Evolutionary conservation across 2,888 invertebrate genomes (phyloP), one percentile per base, ranked within the genome.

Genomic region (Mythimna albipuncta): DNA sequence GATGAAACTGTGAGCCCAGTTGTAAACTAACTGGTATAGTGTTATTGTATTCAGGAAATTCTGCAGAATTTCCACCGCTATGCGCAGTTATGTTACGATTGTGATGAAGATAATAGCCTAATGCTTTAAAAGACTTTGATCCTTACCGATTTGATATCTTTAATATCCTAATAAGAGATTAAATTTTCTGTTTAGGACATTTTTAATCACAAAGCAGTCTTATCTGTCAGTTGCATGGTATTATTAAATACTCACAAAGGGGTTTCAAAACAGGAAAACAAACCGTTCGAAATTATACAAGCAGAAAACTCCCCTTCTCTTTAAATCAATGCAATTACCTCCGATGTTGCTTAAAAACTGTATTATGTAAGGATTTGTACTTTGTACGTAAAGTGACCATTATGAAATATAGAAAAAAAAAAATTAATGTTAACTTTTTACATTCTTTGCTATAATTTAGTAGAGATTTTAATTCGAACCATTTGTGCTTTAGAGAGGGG

Each of bases 1-100:
- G 89, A 89, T 89, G 86, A 79, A 89, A 88, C 87, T 84, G 75
- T 69, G 79, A 71, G 81, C 69, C 73, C 73, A 83, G 85, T 86
- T 88, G 87, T 89, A 82, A 90, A 89, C 87, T 88, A 85, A 90
- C 86, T 47, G 47, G 16, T 87, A 87, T 83, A 87, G 64, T 87
- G 85, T 87, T 88, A 87, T 88, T 84, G 85, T 85, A 79, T 85
- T 84, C 67, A 67, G 85, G 79, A 81, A 82, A 86, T 82, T 81
- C 80, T 79, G 79, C 76, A 79, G 63, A 57, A 61, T 71, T 63
- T 58, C 47, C 19, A 67, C 77, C 72, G 71, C 84, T 77, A 69
- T 64, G 72, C 32, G 16, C 6, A 66, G 71, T 70, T 52, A 67
- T 41, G 41, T 68, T 55, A 58, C 41, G 47, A 72, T 72, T 58